phyloP scores from a whole-genome alignment of 2,888 invertebrate species.

The Tortricodes alternella region DNA sequence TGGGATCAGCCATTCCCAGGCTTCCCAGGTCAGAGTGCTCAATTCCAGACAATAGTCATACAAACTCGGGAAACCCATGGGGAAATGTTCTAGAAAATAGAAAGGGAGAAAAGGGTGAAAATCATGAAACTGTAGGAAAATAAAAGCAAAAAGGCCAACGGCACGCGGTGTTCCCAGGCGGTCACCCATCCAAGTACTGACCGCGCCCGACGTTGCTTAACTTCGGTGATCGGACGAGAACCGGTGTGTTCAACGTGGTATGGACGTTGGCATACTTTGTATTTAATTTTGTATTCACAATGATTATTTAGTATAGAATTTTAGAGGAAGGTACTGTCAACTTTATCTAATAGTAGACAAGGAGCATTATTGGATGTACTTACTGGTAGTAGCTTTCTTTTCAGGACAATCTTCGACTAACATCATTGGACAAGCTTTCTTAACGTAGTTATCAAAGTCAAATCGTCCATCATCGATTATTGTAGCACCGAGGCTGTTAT shows the following conservation, averaged over 20 bases:
- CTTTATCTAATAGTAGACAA: too few species aligned
- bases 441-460: conserved; percentile 91
- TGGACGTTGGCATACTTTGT: conserved; percentile 44
- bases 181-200: conserved; percentile 46
- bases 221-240: conserved; percentile 46
- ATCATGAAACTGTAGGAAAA: too few species aligned
- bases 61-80: conserved; percentile 86
- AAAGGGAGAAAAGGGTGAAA: too few species aligned
- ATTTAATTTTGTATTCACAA: too few species aligned
- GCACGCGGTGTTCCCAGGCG: conserved; percentile 44
- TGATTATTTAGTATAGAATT: too few species aligned
- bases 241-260: conserved; percentile 43
- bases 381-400: conserved; percentile 85
- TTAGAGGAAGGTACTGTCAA: too few species aligned
- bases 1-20: conserved; percentile 92
- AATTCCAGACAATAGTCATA: conserved; percentile 93
- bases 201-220: conserved; percentile 43
- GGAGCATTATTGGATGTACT: too few species aligned
- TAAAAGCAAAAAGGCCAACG: conserved; percentile 40
- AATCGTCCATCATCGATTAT: conserved; percentile 86
- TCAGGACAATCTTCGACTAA: conserved; percentile 85
- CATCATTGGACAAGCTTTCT: conserved; percentile 87
- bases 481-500: conserved; percentile 92
- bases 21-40: conserved; percentile 87
- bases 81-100: conserved; percentile 86